Percentiles rank a stretch among this genome's conserved stretches.
Conservation (phyloP, 2,888 invertebrate genomes). For the Volucella inflata region DNA sequence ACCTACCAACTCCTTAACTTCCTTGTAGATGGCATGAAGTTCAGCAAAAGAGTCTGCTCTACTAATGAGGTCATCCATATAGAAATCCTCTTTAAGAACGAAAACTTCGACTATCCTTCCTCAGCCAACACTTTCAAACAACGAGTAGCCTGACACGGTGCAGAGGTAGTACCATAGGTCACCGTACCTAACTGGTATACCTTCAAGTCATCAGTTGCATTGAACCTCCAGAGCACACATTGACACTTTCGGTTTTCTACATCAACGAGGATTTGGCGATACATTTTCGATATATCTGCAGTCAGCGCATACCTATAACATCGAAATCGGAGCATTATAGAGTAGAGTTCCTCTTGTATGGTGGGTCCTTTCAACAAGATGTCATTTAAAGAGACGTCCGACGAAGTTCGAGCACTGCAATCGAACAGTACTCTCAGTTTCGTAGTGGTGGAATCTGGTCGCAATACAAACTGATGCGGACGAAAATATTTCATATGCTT, state of each 20-base stretch:
- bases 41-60: conserved; percentile 1
- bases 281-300: conserved; percentile 73
- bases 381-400: conserved; percentile 55
- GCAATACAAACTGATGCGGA: too few relatives aligned
- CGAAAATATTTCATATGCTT: too few relatives aligned
- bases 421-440: conserved; percentile 12
- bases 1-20: conserved; percentile 4
- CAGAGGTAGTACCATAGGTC: conserved; percentile 40
- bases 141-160: conserved; percentile 38
- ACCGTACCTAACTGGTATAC: conserved; percentile 31
- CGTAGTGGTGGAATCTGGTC: conserved; percentile 29
- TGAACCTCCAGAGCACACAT: conserved; percentile 51
- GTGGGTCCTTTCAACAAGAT: conserved; percentile 50
- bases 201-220: conserved; percentile 23
- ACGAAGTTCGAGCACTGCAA: not conserved
- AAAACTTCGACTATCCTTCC: not conserved
- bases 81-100: not conserved
- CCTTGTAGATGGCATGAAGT: not conserved
- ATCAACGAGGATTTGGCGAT: conserved; percentile 61
- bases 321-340: conserved; percentile 51
- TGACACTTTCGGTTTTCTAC: conserved; percentile 56
- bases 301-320: conserved; percentile 46
- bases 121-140: conserved; percentile 35
- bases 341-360: conserved; percentile 53
- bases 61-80: conserved; percentile 57